Percentiles rank a stretch among this genome's conserved stretches.
Conservation (phyloP, 2,888 invertebrate genomes). For the Lasioglossum morio region DNA sequence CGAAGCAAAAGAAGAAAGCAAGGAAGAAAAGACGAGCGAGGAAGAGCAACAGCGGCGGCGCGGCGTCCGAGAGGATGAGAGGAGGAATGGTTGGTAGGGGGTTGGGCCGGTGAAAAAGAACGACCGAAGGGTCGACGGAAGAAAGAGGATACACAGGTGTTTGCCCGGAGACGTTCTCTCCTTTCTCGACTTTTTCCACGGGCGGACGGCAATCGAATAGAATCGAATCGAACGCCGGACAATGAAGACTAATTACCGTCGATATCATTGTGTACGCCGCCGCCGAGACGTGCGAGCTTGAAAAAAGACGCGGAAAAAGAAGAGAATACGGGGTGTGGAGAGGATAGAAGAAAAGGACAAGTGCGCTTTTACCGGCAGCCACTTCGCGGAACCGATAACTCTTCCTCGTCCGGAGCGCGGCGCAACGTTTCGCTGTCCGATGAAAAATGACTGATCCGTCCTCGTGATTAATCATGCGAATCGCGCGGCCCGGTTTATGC, state of each 20-base stretch:
- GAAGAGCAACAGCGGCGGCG: neutral
- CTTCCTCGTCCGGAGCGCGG: conserved; percentile 46
- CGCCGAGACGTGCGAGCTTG: conserved; percentile 43
- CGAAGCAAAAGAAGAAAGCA: conserved; percentile 51
- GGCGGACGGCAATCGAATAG: conserved; percentile 46
- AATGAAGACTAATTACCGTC: conserved; percentile 72
- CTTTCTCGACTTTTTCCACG: conserved; percentile 60
- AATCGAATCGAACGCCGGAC: conserved; percentile 63
- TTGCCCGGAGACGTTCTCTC: conserved; percentile 56
- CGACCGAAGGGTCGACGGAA: conserved; percentile 25
- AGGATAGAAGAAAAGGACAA: conserved; percentile 46
- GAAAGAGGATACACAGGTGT: conserved; percentile 67
- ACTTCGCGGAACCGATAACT: conserved; percentile 63
- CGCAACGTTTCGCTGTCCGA: conserved; percentile 4
- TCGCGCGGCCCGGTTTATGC: conserved; percentile 59
- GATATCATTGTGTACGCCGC: conserved; percentile 57
- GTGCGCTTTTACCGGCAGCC: conserved; percentile 58
- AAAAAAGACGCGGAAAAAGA: neutral
- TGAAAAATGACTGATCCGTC: conserved; percentile 60
- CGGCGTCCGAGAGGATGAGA: neutral
- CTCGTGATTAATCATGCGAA: conserved; percentile 66
- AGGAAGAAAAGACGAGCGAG: conserved; percentile 18
- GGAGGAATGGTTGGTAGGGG: neutral
- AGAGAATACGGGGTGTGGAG: neutral
- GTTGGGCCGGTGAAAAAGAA: conserved; percentile 21